Percentiles rank a stretch among this genome's conserved stretches.
Evolutionary conservation across 2,113 vertebrate genomes (phyloP).

Genomic region (Andinoacara biseriatus): DNA sequence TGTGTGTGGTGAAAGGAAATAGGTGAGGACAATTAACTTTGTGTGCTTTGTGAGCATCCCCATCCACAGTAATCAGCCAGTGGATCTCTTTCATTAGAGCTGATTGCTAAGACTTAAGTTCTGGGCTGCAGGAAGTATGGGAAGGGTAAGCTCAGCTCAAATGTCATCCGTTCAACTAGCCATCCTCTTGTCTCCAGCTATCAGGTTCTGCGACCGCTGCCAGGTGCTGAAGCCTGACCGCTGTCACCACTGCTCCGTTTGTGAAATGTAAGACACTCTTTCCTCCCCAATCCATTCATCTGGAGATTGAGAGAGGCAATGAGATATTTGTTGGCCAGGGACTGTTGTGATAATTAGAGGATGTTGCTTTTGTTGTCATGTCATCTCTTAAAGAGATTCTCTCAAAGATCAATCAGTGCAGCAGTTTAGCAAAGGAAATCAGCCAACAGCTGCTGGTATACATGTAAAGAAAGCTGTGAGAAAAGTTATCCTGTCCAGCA

Average conservation of each 20-base stretch:
- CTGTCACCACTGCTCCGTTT: constrained; percentile 97
- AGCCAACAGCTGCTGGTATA: background rate
- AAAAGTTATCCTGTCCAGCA: background rate
- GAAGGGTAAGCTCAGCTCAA: constrained; percentile 62
- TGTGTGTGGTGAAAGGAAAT: constrained; percentile 39
- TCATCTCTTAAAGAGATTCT: constrained; percentile 5
- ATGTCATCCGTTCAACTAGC: constrained; percentile 58
- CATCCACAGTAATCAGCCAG: constrained; percentile 49
- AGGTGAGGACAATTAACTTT: constrained; percentile 23
- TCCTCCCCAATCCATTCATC: constrained; percentile 37
- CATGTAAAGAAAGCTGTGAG: background rate
- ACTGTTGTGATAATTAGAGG: constrained; percentile 57
- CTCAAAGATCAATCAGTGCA: constrained; percentile 33
- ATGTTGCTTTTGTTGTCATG: constrained; percentile 37
- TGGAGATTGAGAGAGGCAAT: constrained; percentile 35
- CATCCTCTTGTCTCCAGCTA: constrained; percentile 82
- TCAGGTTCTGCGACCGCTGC: constrained; percentile 97
- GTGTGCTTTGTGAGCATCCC: constrained; percentile 18
- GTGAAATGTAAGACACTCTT: constrained; percentile 90
- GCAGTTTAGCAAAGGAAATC: background rate
- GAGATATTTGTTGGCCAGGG: constrained; percentile 31
- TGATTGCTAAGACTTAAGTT: constrained; percentile 51
- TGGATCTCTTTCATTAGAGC: constrained; percentile 65
- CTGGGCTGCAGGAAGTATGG: constrained; percentile 55
- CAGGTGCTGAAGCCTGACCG: constrained; percentile 98